Evolutionary conservation across 2,113 vertebrate genomes (phyloP), one percentile per base, ranked within the genome.

Genomic region (Chloebia gouldiae): DNA sequence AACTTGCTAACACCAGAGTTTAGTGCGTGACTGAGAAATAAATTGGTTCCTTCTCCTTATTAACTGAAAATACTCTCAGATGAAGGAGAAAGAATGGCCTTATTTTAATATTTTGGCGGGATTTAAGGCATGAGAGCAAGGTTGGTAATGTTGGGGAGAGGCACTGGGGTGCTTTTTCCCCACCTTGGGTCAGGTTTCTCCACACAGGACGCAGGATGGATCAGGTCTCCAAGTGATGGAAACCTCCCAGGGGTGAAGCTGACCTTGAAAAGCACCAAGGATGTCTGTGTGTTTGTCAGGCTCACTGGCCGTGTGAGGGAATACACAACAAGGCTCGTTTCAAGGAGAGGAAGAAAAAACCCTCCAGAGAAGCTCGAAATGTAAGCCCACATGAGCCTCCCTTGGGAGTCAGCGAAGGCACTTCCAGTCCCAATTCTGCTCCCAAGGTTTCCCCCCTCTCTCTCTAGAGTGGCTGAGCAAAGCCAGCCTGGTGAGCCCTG

Each of bases 11-110:
- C 81, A 90, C 85, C 96, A 91, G 93, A 94, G 93, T 94, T 96
- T 61, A 93, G 89, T 33, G 88, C 56, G 35, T 86, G 97, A 94
- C 94, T 86, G 79, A 95, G 92, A 91, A 96, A 96, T 81, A 96
- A 97, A 97, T 96, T 91, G 79, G 37, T 77, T 96, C 87, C 85
- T 91, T 61, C 85, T 88, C 61, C 76, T 75, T 94, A 54, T 87
- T 94, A 94, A 42, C 56, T 13, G 35, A 35, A 89, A 81, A 60
- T 71, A 45, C 18, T 66, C 51, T 10, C n/a, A 61, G 65, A 44
- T 78, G 81, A 65, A 84, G 50, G 81, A 70, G 49, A 59, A 77
- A 53, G 27, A 53, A 3, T 2, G 11, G 30, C 16, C 3, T 25
- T 11, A n/a, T 50, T 50, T 35, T 5, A 63, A 51, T 57, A 35